Base-by-base conservation (phyloP, 2,888 invertebrate genomes). In the Brachypalpus laphriformis region DNA sequence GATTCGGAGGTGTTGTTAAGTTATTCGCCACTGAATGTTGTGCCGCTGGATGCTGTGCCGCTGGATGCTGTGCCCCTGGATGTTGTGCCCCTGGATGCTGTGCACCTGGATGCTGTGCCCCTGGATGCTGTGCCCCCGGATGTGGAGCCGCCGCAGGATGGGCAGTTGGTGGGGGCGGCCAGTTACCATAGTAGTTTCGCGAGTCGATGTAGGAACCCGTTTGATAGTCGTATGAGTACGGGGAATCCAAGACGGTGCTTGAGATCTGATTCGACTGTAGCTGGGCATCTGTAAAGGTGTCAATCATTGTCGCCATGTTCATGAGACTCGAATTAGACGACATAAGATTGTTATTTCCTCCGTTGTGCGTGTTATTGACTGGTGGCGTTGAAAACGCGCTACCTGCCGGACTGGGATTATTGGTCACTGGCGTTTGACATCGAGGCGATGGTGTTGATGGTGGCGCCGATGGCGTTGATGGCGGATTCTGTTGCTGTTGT, bases 211-310 rank as follows among this genome's bases (percentile, higher is more conserved):
- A 94, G 89, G 92, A 92, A 86, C 92, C 92, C 81, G 92, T 92
- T 87, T 93, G 94, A 89, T 94, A 94, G 83, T 94, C 94, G 82
- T 94, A 94, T 28, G 94, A 92, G 87, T 94, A 94, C 8, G 95
- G 94, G 3, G 94, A 94, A 90, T 96, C 96, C 88, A 96, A 91
- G 4, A 96, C 96, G 11, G 96, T 97, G 89, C 97, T 97, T 42
- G 97, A 96, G 87, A 96, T 96, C 91, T 96, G 96, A 89, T 96
- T 96, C 89, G 96, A 97, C 91, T 97, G 97, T 34, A 97, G 92
- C 89, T 96, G 96, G 16, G 95, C 95, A 89, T 96, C 95, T 37
- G 94, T 95, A 91, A 96, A 95, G 88, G 95, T 95, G 87, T 96
- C 96, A 86, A 96, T 94, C 95, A 96, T 95, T 5, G 95, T 93